Percentiles rank a stretch among this genome's conserved stretches.
These are phyloP conservation scores for Zygothrica quintamaculata DNA, from an alignment of 2,888 invertebrate species.

Conservation along the genomic window DNA sequence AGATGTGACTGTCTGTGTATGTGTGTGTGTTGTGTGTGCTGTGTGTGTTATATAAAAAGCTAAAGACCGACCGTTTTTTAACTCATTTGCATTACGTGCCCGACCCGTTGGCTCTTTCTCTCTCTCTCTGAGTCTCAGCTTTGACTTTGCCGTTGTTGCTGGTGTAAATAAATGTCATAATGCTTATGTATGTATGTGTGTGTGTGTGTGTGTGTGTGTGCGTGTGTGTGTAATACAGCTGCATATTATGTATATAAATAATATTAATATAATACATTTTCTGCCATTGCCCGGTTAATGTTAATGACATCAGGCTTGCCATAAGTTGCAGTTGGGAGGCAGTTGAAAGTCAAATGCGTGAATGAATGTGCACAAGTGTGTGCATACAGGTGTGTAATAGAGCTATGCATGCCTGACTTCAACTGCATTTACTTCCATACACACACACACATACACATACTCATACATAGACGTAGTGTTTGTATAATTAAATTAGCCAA, in stretches of 20 bases:
- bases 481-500: conserved; percentile 74
- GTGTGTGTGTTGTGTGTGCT: too few species aligned
- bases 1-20: not conserved
- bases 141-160: not conserved
- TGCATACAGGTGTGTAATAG: conserved; percentile 61
- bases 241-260: too few species aligned
- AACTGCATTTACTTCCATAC: conserved; percentile 41
- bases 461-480: conserved; percentile 41
- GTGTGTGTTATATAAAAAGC: conserved; percentile 9
- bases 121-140: conserved; percentile 10
- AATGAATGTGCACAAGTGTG: conserved; percentile 51
- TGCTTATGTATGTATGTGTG: conserved; percentile 51
- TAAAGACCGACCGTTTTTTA: conserved; percentile 54
- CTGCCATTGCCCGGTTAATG: conserved; percentile 35
- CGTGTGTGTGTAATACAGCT: too few species aligned
- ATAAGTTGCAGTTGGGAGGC: conserved; percentile 3
- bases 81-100: conserved; percentile 56
- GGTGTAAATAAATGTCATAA: conserved; percentile 52
- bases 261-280: too few species aligned
- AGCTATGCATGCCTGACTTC: conserved; percentile 43
- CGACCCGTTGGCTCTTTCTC: conserved; percentile 29
- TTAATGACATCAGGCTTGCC: conserved; percentile 20
- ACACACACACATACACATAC: conserved; percentile 33
- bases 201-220: too few species aligned
- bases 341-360: conserved; percentile 46